phyloP scores from a whole-genome alignment of 2,888 invertebrate genomes.

The Latrodectus elegans region DNA sequence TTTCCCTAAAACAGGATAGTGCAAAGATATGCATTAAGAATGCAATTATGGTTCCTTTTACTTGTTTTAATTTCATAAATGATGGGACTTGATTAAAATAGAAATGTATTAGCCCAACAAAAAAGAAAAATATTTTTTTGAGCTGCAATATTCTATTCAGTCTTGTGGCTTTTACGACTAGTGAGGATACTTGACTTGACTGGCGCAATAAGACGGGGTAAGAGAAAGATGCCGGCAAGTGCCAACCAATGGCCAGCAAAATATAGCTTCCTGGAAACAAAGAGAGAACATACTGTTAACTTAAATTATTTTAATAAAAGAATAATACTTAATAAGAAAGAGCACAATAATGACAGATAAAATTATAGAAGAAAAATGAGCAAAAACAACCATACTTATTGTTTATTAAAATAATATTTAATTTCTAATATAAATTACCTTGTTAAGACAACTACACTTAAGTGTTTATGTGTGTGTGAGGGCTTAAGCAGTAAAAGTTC shows the following conservation, averaged over 20 bases:
- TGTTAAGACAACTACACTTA: background rate
- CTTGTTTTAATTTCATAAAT: too few relatives aligned
- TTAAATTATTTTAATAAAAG: background rate
- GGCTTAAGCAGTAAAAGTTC: too few relatives aligned
- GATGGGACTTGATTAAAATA: too few relatives aligned
- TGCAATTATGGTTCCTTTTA: too few relatives aligned
- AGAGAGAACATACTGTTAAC: background rate
- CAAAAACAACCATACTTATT: background rate
- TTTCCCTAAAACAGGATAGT: too few relatives aligned
- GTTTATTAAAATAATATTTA: background rate
- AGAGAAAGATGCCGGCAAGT: constrained; percentile 74
- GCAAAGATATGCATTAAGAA: too few relatives aligned
- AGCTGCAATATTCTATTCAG: constrained; percentile 8
- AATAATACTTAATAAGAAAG: background rate
- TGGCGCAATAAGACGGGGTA: constrained; percentile 74
- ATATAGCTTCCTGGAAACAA: constrained; percentile 74
- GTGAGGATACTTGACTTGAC: constrained; percentile 35
- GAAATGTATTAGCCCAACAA: too few relatives aligned
- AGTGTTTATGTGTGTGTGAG: background rate
- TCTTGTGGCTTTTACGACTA: constrained; percentile 39
- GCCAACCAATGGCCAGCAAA: constrained; percentile 76
- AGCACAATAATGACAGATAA: background rate
- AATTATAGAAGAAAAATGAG: background rate
- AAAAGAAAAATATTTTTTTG: too few relatives aligned
- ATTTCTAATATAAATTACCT: background rate